phyloP scores from a whole-genome alignment of 1,140 invertebrate genomes.

The Heterodera schachtii region DNA sequence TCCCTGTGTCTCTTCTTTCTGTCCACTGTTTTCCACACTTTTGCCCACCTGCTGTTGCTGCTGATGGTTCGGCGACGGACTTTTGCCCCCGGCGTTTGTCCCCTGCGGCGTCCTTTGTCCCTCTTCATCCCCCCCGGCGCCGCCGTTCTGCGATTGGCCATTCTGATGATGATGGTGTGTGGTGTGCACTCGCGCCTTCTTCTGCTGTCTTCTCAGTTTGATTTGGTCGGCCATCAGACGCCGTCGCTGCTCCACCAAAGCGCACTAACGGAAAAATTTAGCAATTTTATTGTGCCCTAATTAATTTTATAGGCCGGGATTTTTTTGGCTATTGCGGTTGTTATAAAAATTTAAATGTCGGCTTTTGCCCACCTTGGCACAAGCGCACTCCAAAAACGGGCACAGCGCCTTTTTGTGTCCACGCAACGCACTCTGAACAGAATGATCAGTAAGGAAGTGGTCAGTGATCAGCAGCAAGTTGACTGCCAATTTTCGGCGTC shows the following conservation, averaged over 20 bases:
- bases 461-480: too few species aligned
- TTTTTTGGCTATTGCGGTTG: too few species aligned
- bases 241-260: slow-evolving; percentile 51
- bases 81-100: neutral
- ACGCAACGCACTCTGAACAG: slow-evolving; percentile 33
- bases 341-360: neutral
- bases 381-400: slow-evolving; percentile 44
- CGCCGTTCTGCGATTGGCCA: slow-evolving; percentile 27
- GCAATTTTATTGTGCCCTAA: neutral
- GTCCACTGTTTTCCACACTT: neutral
- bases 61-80: neutral
- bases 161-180: too few species aligned
- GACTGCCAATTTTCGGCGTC: too few species aligned
- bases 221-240: slow-evolving; percentile 53
- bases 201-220: slow-evolving; percentile 51
- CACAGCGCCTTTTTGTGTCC: slow-evolving; percentile 55
- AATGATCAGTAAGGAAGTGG: neutral
- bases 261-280: slow-evolving; percentile 31
- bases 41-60: slow-evolving; percentile 3
- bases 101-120: neutral
- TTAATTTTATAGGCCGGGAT: too few species aligned
- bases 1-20: too few species aligned
- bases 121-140: slow-evolving; percentile 17
- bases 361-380: slow-evolving; percentile 35
- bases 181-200: slow-evolving; percentile 39